phyloP scores from a whole-genome alignment of 30 jellyfish, hydroid and myxozoan genomes.

The Clytia hemisphaerica region DNA sequence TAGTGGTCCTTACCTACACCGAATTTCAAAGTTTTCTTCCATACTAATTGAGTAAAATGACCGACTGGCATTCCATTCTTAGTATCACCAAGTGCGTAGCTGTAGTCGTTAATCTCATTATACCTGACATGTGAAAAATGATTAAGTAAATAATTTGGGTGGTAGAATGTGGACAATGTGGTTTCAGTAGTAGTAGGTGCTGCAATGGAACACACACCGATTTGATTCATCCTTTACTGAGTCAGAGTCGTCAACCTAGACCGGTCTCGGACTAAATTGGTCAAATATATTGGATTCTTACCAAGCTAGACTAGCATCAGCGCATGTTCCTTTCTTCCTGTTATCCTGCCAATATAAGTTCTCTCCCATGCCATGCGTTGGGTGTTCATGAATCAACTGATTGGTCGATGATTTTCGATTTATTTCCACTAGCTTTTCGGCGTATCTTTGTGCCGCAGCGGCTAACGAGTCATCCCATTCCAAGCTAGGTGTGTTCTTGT shows the following conservation, averaged over 20 bases:
- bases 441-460: not conserved
- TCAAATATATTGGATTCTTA: too few species aligned
- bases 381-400: not conserved
- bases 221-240: too few species aligned
- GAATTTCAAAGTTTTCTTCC: constrained; percentile 5
- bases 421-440: not conserved
- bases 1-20: too few species aligned
- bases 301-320: not conserved
- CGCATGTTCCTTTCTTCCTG: not conserved
- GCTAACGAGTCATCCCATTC: constrained; percentile 11
- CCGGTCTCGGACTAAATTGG: too few species aligned
- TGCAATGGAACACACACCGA: too few species aligned
- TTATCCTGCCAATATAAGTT: not conserved
- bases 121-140: too few species aligned
- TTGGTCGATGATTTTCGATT: not conserved
- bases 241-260: too few species aligned
- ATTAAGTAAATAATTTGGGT: too few species aligned
- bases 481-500: not conserved
- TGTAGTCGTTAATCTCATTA: constrained; percentile 1
- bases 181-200: too few species aligned
- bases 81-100: not conserved
- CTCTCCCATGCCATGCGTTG: not conserved
- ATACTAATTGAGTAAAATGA: constrained; percentile 8
- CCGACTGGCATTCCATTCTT: constrained; percentile 15
- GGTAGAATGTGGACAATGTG: too few species aligned